Evolutionary conservation across 2,113 vertebrate species (phyloP), one percentile per base, ranked within the genome.

Genomic region (Actenoides lindsayi): DNA sequence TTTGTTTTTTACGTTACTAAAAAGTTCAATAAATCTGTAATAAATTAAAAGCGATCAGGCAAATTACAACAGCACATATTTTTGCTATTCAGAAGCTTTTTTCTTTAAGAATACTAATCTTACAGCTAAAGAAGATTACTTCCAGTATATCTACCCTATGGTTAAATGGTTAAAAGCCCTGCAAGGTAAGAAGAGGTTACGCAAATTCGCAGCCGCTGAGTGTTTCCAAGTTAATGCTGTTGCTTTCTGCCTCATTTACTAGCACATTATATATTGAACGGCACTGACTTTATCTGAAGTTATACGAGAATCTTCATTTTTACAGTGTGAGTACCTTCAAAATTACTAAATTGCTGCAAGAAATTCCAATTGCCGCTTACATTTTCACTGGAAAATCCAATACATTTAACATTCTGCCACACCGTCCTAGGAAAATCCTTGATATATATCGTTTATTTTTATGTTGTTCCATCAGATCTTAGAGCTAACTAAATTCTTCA

Each of bases 401-500:
- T 35, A 64, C 9, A 60, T 39, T 83, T 77, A 93, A 91, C 25
- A 77, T 83, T 77, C 23, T 94, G 76, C 46, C 76, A 37, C 24
- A 92, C 16, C 25, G 25, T 90, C 64, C 46, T 19, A 94, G 35
- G 83, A 93, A 93, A 83, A 91, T 23, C 48, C 41, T 83, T 80
- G 86, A 81, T 89, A 60, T 89, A 60, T 68, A 51, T 46, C 81
- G 79, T 89, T 97, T 97, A 94, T 71, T 96, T 95, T 69, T 77
- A 33, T 65, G 83, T 82, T 93, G 79, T 81, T 97, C 91, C 87
- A 86, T 64, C 93, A 96, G 81, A 63, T 65, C 82, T 96, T 91
- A 87, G 87, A 97, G 94, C 59, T 97, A 79, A 63, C 91, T 87
- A 92, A 97, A 98, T 97, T 97, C 94, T 98, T 97, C 79, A 91